A percentile compares a stretch with the other conserved stretches of the same genome.
Evolutionary conservation across 1,140 invertebrate genomes (phyloP).

Genomic region (Papilio aristodemus): DNA sequence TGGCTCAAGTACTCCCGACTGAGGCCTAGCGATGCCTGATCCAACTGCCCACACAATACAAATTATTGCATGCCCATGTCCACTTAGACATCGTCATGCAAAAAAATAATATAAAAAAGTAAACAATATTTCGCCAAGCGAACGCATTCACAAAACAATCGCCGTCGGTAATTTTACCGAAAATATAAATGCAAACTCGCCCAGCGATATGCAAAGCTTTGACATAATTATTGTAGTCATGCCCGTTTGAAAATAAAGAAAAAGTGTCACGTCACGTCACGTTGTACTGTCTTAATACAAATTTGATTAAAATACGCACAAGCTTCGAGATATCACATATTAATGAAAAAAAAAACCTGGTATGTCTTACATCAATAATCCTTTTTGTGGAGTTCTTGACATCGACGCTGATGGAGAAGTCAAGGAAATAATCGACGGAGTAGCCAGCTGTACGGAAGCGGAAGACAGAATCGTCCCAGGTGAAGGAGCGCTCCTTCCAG

Average conservation of each 20-base stretch:
- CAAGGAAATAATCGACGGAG: constrained; percentile 95
- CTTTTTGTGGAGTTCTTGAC: constrained; percentile 93
- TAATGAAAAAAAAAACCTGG: constrained; percentile 18
- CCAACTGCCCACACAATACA: constrained; percentile 83
- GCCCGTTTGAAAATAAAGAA: too few relatives aligned
- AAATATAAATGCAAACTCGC: background rate
- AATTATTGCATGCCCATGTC: background rate
- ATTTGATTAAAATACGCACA: too few relatives aligned
- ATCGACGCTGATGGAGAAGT: constrained; percentile 94
- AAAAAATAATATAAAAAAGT: constrained; percentile 23
- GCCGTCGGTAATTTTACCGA: background rate
- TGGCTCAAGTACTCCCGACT: constrained; percentile 94
- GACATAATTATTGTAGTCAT: too few relatives aligned
- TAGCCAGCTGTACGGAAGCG: constrained; percentile 89
- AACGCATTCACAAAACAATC: background rate
- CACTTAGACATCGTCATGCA: background rate
- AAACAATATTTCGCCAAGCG: constrained; percentile 6
- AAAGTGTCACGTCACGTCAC: too few relatives aligned
- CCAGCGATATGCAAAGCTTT: background rate
- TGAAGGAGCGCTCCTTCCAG: constrained; percentile 87
- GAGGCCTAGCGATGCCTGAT: constrained; percentile 94
- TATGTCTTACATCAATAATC: constrained; percentile 90
- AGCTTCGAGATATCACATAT: too few relatives aligned
- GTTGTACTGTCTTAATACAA: too few relatives aligned
- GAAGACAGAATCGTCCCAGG: constrained; percentile 91